Base-by-base conservation (phyloP, 2,113 vertebrate genomes). In the Festucalex cinctus region DNA sequence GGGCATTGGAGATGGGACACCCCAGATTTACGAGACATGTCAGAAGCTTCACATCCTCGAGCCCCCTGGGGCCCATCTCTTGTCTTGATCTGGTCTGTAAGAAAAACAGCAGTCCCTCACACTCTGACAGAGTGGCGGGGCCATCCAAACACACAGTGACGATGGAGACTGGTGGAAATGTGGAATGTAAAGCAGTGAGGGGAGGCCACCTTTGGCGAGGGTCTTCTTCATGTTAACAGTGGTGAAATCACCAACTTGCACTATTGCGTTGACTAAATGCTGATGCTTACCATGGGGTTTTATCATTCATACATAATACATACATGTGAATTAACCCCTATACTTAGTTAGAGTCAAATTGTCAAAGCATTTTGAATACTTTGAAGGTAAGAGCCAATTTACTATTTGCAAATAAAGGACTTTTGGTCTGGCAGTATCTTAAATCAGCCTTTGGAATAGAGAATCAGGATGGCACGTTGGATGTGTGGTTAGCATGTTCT, bases 21-120 rank as follows among this genome's bases (percentile, higher is more conserved):
- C 70, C 70, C 69, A 88, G 86, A 90, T 90, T 90, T 90, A 90
- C 85, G 83, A 84, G 83, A 86, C 67, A 62, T 90, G 86, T 87
- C 88, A 88, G 81, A 86, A 73, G 84, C 84, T 84, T 87, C 86
- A 88, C 84, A 86, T 88, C 85, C 78, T 83, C 19, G 1, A 74
- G 65, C 81, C 88, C 84, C 84, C 80, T 37, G 82, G 78, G 88
- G 86, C 81, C 84, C 80, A 86, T 86, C 84, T 73, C 77, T 77
- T 84, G 87, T 90, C 88, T 86, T 90, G 83, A 90, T 90, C 85
- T 82, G 77, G 83, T 77, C 76, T 86, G 82, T 51, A 88, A 88
- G 86, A 80, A 90, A 90, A 90, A 90, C 77, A 88, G 83, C 80
- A 83, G 80, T 90, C 83, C 69, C 71, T 90, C 86, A 90, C 78